Percentiles rank a stretch among this genome's conserved stretches.
These are phyloP conservation scores for Orussus abietinus DNA, from an alignment of 1,140 invertebrate genomes.

Conservation along the genomic window DNA sequence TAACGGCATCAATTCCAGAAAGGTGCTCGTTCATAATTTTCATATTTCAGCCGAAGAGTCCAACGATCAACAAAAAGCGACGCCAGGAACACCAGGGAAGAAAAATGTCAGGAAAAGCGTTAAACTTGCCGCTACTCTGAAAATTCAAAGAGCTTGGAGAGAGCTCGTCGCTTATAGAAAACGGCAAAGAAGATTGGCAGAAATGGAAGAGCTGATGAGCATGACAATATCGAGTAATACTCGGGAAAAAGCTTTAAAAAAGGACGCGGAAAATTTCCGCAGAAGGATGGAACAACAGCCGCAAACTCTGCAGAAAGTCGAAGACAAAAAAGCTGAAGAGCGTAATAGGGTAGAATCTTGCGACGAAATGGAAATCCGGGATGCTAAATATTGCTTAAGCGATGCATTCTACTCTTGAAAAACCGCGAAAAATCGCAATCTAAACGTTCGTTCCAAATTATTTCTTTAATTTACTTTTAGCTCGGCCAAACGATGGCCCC, in stretches of 20 bases:
- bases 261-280: constrained; percentile 52
- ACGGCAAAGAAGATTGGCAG: constrained; percentile 32
- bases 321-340: constrained; percentile 56
- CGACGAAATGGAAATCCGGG: no score
- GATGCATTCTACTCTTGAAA: constrained; percentile 1
- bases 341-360: constrained; percentile 55
- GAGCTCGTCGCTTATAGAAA: constrained; percentile 37
- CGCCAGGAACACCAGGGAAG: constrained; percentile 9
- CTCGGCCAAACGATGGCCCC: constrained; percentile 53
- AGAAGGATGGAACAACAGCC: constrained; percentile 52
- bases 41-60: constrained; percentile 14
- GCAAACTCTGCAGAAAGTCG: constrained; percentile 51
- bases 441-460: constrained; percentile 5
- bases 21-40: no score
- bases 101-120: constrained; percentile 18
- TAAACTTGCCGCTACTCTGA: constrained; percentile 35
- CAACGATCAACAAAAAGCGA: constrained; percentile 22
- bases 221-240: constrained; percentile 44
- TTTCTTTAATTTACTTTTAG: constrained; percentile 18
- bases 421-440: neutral
- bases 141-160: constrained; percentile 54
- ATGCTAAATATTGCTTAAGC: neutral
- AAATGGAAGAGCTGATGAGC: constrained; percentile 43
- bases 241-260: constrained; percentile 44
- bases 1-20: no score